Evolutionary conservation across 2,113 vertebrate genomes (phyloP), one percentile per base, ranked within the genome.

Genomic region (Hydrolagus affinis): DNA sequence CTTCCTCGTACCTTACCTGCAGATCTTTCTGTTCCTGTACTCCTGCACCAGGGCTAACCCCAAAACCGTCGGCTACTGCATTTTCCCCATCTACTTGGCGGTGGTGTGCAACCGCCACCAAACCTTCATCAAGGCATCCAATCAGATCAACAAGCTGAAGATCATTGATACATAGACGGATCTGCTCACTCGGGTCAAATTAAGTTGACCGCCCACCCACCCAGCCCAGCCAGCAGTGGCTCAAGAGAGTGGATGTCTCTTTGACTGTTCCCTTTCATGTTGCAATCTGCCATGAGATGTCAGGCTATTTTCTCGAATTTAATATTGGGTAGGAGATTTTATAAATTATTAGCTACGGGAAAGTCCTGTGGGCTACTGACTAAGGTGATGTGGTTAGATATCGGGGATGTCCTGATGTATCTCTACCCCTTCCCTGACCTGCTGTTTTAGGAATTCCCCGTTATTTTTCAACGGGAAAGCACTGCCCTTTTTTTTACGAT

Each of bases 1-100:
- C 88, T 96, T 99, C 91, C 93, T 99, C 86, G 89, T 98, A 86
- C 97, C 96, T 0, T 99, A 99, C 89, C 93, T 99, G 85, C 97
- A 98, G 91, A 95, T 98, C 90, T 99, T 99, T 90, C 94, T 98
- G 88, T 98, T 99, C 87, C 94, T 99, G 17, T 98, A 98, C 88
- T 98, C 97, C n/a, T 98, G 97, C 89, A 99, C 97, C 0, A 94
- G 97, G 90, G 93, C 96, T 0, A 95, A 99, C 89, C 97, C 97
- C 85, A 95, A 94, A 86, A 97, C 96, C 0, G 92, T 98, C 21
- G 97, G 97, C 10, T 99, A 98, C 90, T 99, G 96, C 87, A 95
- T 98, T 85, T 94, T 99, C 89, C 97, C 97, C 32, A 94, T 98
- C 88, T 98, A 97, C 91, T 90, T 99, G 86, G 94, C 95, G 85